Percentiles rank a stretch among this genome's conserved stretches.
Evolutionary conservation across 2,888 invertebrate genomes (phyloP).

Genomic region (Meta bourneti): DNA sequence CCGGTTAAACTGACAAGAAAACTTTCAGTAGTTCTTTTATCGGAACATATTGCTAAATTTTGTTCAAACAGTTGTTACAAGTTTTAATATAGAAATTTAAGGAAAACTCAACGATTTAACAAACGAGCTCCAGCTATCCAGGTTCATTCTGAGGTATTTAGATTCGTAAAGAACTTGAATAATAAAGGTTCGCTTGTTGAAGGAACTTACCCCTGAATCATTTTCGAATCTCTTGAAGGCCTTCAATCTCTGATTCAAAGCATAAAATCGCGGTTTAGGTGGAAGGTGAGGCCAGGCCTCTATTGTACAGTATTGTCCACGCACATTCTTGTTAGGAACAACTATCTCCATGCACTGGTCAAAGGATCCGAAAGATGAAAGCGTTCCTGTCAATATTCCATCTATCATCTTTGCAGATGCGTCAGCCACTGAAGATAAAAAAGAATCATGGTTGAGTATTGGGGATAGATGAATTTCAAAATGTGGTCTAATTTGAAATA

Average conservation of each 20-base stretch:
- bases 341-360: slow-evolving; percentile 67
- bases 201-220: slow-evolving; percentile 63
- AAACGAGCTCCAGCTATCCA: no score
- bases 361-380: slow-evolving; percentile 60
- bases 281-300: slow-evolving; percentile 64
- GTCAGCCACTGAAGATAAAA: slow-evolving; percentile 61
- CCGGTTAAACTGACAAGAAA: no score
- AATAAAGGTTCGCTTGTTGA: no score
- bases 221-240: slow-evolving; percentile 69
- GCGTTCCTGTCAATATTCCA: slow-evolving; percentile 60
- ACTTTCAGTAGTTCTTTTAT: no score
- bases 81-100: no score
- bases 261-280: slow-evolving; percentile 71
- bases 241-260: slow-evolving; percentile 55
- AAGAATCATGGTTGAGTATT: background rate
- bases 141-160: no score
- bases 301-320: slow-evolving; percentile 73
- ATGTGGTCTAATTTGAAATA: no score
- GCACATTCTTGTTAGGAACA: slow-evolving; percentile 12
- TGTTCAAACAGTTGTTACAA: no score
- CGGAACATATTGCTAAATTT: no score
- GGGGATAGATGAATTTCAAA: background rate
- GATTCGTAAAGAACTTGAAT: no score
- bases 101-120: no score
- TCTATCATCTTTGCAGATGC: slow-evolving; percentile 61